Conservation (phyloP, 2,113 vertebrate genomes). For the Seriola dumerili region DNA sequence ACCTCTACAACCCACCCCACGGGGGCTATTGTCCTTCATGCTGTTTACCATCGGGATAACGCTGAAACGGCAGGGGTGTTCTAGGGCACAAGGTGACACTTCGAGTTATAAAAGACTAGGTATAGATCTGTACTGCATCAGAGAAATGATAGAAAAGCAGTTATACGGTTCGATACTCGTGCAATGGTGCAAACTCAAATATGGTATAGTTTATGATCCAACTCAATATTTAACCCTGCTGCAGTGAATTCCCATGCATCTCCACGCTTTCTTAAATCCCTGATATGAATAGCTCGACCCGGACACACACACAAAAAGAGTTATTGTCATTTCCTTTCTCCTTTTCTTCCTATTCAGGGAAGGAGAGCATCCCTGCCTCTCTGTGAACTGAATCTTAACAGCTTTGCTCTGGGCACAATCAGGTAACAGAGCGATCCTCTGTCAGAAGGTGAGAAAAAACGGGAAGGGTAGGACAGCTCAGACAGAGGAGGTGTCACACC, state of each 20-base stretch:
- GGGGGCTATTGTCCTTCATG: constrained; percentile 68
- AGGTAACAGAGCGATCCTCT: constrained; percentile 2
- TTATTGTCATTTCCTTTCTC: constrained; percentile 25
- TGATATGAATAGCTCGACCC: constrained; percentile 5
- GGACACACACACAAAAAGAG: not conserved
- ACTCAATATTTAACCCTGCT: not conserved
- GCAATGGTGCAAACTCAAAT: not conserved
- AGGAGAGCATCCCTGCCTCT: constrained; percentile 10
- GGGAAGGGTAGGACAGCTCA: not conserved
- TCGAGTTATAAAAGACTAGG: not conserved
- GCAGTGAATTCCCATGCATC: constrained; percentile 21
- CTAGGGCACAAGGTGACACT: constrained; percentile 44
- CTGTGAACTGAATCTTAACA: constrained; percentile 27
- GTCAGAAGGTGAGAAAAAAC: constrained; percentile 29
- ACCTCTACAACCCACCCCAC: constrained; percentile 17
- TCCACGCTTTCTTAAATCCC: not conserved
- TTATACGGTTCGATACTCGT: too few species aligned
- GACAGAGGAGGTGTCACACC: constrained; percentile 19
- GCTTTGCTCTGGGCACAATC: constrained; percentile 30
- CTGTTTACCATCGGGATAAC: constrained; percentile 74
- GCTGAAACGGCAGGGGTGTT: constrained; percentile 70
- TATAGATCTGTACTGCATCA: not conserved
- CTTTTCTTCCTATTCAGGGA: constrained; percentile 17
- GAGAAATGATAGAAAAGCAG: not conserved
- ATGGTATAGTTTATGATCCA: not conserved